A percentile compares a stretch with the other conserved stretches of the same genome.
These are phyloP conservation scores for Podarcis muralis DNA, from an alignment of 2,113 vertebrate genomes.

Conservation along the genomic window DNA sequence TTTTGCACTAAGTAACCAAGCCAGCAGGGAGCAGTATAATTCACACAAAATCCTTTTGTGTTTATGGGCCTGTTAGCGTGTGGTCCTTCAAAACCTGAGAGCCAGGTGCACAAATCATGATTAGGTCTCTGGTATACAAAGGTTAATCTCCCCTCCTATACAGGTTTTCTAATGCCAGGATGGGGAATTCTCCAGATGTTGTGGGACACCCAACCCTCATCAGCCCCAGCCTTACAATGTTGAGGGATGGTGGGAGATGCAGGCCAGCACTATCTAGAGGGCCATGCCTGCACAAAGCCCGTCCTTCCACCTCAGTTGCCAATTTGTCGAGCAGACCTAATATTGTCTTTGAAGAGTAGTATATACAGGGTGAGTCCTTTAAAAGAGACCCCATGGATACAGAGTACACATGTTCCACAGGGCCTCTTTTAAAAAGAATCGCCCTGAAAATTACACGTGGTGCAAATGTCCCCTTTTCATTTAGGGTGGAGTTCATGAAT, in stretches of 20 bases:
- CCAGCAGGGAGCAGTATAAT: conserved; percentile 17
- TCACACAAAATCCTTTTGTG: not conserved
- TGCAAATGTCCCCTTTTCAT: no score
- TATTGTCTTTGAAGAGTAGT: not conserved
- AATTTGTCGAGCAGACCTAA: not conserved
- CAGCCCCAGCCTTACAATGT: no score
- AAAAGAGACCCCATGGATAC: no score
- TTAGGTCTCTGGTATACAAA: not conserved
- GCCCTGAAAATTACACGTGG: not conserved
- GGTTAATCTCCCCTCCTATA: no score
- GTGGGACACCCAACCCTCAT: no score
- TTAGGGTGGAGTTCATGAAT: not conserved
- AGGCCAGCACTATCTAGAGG: no score
- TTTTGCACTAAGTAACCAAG: not conserved
- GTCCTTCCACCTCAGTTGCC: not conserved
- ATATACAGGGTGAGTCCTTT: not conserved
- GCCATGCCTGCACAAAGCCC: no score
- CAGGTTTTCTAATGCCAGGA: not conserved
- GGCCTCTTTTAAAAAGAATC: no score
- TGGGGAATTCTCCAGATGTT: no score
- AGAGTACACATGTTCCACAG: no score
- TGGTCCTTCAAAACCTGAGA: not conserved
- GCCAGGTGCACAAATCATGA: not conserved
- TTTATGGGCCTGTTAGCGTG: not conserved
- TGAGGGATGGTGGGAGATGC: no score